Conservation (phyloP, 2,113 vertebrate genomes). For the Cnemophilus loriae region DNA sequence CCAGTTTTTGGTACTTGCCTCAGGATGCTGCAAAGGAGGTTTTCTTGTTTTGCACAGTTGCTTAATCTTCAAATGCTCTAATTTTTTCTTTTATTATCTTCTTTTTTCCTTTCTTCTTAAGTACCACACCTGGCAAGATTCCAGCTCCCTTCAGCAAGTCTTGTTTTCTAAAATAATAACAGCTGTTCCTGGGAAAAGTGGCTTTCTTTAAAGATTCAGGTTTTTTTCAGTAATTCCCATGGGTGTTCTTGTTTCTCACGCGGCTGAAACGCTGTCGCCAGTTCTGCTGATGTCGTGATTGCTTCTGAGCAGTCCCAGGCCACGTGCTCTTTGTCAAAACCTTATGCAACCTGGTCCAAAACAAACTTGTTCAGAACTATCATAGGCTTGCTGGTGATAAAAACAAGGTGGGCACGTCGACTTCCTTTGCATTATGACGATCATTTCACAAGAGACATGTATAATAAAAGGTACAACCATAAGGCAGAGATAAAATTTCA, state of each 20-base stretch:
- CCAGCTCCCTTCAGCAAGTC: neutral
- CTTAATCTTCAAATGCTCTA: slow-evolving; percentile 42
- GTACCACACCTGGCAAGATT: neutral
- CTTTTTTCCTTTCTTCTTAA: neutral
- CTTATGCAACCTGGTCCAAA: neutral
- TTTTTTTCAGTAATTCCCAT: neutral
- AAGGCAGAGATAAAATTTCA: neutral
- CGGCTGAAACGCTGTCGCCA: neutral
- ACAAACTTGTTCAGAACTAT: neutral
- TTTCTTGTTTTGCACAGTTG: slow-evolving; percentile 15
- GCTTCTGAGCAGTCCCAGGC: neutral
- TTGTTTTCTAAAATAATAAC: neutral
- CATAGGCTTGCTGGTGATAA: neutral
- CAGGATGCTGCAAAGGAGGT: neutral
- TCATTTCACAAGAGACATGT: neutral
- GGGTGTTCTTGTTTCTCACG: neutral
- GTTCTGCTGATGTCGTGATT: neutral
- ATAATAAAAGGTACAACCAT: neutral
- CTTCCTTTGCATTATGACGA: neutral
- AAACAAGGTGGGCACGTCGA: neutral
- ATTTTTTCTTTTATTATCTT: neutral
- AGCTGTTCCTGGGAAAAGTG: neutral
- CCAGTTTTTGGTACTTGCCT: slow-evolving; percentile 42
- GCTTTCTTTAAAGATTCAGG: neutral
- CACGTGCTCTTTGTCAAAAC: neutral